These are phyloP conservation scores for Lophotis ruficrista DNA, from an alignment of 2,113 vertebrate genomes.

Conservation along the genomic window DNA sequence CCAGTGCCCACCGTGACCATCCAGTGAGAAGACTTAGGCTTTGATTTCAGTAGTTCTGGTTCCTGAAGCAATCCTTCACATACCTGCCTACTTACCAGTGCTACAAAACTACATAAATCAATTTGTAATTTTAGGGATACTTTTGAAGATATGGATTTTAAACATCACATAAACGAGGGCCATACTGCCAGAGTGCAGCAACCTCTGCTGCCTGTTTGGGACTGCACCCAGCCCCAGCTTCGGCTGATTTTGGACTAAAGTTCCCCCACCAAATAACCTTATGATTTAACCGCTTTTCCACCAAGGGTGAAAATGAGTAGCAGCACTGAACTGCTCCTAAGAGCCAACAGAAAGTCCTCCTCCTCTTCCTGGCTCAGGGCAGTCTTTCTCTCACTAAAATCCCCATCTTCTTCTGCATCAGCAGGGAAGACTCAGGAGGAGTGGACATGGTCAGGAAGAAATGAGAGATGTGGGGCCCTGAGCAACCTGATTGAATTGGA, in stretches of 20 bases:
- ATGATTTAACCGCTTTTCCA: neutral
- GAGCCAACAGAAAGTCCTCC: neutral
- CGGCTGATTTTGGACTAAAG: neutral
- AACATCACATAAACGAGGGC: neutral
- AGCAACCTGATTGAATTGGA: no score
- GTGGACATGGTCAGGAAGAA: neutral
- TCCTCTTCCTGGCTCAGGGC: neutral
- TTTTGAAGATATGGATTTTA: neutral
- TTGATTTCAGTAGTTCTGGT: neutral
- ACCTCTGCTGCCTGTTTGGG: neutral
- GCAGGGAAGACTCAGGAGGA: neutral
- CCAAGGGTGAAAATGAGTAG: neutral
- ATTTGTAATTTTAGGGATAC: neutral
- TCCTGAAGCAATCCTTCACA: neutral
- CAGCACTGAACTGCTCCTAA: neutral
- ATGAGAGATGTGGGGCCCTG: no score
- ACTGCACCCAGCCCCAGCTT: neutral
- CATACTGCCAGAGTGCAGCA: neutral
- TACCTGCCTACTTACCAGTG: neutral
- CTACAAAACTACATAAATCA: rapidly evolving
- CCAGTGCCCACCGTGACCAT: neutral
- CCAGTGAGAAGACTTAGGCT: neutral
- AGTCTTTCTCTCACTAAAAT: neutral
- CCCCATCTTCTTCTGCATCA: neutral
- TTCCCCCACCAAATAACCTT: neutral